Base-by-base conservation (phyloP, 2,113 vertebrate species). In the Paratilapia polleni region DNA sequence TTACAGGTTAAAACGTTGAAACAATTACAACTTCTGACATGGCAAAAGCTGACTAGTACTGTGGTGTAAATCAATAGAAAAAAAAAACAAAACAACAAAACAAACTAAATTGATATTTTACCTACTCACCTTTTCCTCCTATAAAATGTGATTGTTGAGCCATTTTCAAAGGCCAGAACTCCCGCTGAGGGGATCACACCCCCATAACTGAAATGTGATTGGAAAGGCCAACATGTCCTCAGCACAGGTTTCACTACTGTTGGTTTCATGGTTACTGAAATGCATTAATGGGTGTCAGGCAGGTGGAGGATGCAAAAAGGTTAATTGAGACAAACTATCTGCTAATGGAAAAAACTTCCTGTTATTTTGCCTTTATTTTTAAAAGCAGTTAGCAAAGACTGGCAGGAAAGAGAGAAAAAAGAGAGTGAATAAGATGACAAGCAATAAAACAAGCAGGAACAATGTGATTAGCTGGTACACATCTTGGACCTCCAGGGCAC, bases 61-160 rank as follows among this genome's bases (percentile, higher is more conserved):
- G 14, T 0, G 5, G 14, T 15, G 15, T 49, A 17, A 0, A 38
- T 64, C 36, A 15, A 22, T 41, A 36, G 9, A 2, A 17, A 43
- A 43, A 12, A 10, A 9, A 0, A n/a, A n/a, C n/a, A n/a, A n/a
- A n/a, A 2, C 36, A 6, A 0, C 36, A 64, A 41, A 66, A 43
- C 8, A 15, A 24, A 43, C 1, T 26, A 26, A 17, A 68, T 17
- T 47, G 22, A 47, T 68, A 68, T 68, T 68, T 68, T 47, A 0
- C n/a, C 2, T 38, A 47, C 38, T 68, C 38, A 9, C 63, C 3
- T 17, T 68, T 68, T 68, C 5, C 38, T 68, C 38, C 63, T 47
- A 26, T 68, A 26, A 68, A 68, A 47, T 19, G 8, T 68, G 22
- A 68, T 26, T 26, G 14, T 10, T 26, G 38, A 68, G 36, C 63